Conservation (phyloP, 2,797 vertebrate genomes). For the Melanotaenia nigrans region DNA sequence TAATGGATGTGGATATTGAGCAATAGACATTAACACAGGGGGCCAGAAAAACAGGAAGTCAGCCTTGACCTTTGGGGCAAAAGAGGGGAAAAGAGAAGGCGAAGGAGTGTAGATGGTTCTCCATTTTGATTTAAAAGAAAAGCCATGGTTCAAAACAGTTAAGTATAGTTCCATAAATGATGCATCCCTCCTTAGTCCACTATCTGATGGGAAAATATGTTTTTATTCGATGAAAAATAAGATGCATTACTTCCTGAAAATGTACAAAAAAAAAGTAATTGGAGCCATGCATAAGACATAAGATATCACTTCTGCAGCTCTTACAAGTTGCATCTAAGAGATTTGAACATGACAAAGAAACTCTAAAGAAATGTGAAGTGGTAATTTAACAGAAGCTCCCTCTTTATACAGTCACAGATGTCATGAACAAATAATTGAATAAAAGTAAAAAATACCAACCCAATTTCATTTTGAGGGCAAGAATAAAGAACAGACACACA, state of each 20-base stretch:
- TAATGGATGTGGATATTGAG: constrained; percentile 74
- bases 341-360: not conserved
- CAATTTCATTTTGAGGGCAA: not conserved
- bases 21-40: constrained; percentile 67
- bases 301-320: not conserved
- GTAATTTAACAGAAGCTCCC: not conserved
- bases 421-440: constrained; percentile 9
- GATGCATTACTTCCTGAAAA: not conserved
- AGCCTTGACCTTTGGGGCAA: constrained; percentile 68
- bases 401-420: constrained; percentile 6
- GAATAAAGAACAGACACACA: not conserved
- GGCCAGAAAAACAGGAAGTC: constrained; percentile 79
- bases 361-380: not conserved
- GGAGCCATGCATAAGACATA: not conserved
- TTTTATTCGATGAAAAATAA: constrained; percentile 15
- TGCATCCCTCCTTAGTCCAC: not conserved
- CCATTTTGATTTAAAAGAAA: constrained; percentile 50
- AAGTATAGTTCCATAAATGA: constrained; percentile 23
- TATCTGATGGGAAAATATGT: constrained; percentile 23
- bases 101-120: constrained; percentile 33
- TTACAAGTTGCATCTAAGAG: not conserved
- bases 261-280: not conserved
- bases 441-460: constrained; percentile 3
- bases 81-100: constrained; percentile 26
- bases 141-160: constrained; percentile 16